These are phyloP conservation scores for Phylloscopus trochilus DNA, from an alignment of 2,113 vertebrate species.

Conservation along the genomic window DNA sequence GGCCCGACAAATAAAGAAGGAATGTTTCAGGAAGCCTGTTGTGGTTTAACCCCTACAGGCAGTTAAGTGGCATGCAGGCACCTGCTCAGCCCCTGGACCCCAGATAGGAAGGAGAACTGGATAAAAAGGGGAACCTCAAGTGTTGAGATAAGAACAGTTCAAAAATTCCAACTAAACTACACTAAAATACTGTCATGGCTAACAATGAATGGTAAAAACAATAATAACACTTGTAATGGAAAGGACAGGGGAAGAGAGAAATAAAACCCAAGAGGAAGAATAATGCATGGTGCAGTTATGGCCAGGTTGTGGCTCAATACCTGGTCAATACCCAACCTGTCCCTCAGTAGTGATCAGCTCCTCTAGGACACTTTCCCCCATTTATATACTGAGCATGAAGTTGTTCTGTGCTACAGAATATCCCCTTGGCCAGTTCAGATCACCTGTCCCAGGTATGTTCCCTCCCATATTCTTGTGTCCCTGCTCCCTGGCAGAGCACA, in stretches of 20 bases:
- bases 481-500: fast-evolving
- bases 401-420: not conserved
- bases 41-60: not conserved
- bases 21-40: not conserved
- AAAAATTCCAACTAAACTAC: not conserved
- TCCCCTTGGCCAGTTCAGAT: not conserved
- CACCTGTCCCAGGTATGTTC: not conserved
- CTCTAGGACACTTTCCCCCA: not conserved
- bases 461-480: not conserved
- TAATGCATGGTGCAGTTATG: not conserved
- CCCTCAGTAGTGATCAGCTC: not conserved
- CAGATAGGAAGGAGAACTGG: not conserved
- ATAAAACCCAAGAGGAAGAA: not conserved
- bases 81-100: not conserved
- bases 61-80: not conserved
- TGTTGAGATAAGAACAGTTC: no score
- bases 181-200: not conserved
- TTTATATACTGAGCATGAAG: not conserved
- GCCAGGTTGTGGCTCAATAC: no score
- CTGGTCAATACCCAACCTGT: not conserved
- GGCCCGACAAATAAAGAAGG: not conserved
- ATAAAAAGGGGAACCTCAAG: not conserved
- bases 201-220: not conserved
- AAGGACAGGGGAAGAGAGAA: not conserved
- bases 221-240: not conserved